Evolutionary conservation across 2,113 vertebrate species (phyloP), one percentile per base, ranked within the genome.

Genomic region (Clupea harengus): DNA sequence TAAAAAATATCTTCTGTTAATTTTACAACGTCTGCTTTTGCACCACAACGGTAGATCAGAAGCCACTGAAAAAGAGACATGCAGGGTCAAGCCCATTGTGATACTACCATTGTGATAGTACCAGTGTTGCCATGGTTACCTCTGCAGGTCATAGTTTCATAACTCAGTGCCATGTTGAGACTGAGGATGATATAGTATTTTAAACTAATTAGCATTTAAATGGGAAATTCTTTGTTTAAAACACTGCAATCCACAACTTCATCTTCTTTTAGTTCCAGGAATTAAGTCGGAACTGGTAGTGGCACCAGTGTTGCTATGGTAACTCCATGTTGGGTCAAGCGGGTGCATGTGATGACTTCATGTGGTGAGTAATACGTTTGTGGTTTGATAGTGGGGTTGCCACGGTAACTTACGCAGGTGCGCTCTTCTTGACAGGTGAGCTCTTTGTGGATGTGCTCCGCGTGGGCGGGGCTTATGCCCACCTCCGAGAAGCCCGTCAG

Each of bases 391-490:
- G 64, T 28, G n/a, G 8, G n/a, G 64, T 28, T 32, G 25, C 28
- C 72, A 44, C 39, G 72, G 32, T 39, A 67, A 90, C 97, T 97
- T 94, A 99, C 98, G 28, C 90, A 88, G 45, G 96, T 95, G 91
- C 93, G 96, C 89, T 97, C 96, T 92, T 98, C 97, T 0, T 97
- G 96, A 89, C 45, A 91, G 87, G 87, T 87, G 85, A 99, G 96
- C 85, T 98, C 97, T 89, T 94, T 95, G 86, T 97, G 93, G 91
- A 98, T 95, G 86, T 98, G 98, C 84, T 97, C 95, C 15, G 93
- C 97, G 0, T 99, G 97, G 0, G 96, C 95, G 17, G 94, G 95
- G 91, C 97, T 98, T 92, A 98, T 97, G 88, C 97, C 98, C 6
- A 98, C 93, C 25, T 98, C 97, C 0, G 95, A 95, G 92, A 98